Evolutionary conservation across 2,797 vertebrate species (phyloP).

Genomic region (Leptoclinus maculatus): DNA sequence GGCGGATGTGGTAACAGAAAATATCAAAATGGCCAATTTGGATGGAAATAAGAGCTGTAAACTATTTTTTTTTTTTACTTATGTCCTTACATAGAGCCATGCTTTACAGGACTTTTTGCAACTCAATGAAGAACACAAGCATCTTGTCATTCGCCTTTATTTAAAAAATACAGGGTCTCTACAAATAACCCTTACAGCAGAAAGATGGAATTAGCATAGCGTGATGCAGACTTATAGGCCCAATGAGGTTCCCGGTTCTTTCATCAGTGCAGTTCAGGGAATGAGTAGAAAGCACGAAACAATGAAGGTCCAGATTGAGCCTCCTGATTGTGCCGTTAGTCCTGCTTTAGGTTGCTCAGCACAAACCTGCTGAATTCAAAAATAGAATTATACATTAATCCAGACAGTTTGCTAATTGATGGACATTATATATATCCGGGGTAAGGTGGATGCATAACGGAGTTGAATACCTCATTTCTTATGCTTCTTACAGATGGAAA

Average conservation of each 20-base stretch:
- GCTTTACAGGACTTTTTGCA: background rate
- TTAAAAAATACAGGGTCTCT: conserved; percentile 58
- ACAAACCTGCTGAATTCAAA: background rate
- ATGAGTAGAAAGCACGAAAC: conserved; percentile 1
- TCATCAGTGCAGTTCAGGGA: conserved; percentile 42
- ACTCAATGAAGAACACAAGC: background rate
- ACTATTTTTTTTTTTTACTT: background rate
- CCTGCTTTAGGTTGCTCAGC: background rate
- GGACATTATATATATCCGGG: background rate
- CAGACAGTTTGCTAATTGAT: background rate
- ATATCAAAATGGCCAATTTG: background rate
- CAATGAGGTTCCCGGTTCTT: conserved; percentile 22
- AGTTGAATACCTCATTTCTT: conserved; percentile 69
- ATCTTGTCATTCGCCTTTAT: conserved; percentile 56
- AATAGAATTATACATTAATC: background rate
- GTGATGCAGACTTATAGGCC: conserved; percentile 11
- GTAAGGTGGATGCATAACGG: background rate
- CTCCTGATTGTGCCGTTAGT: background rate
- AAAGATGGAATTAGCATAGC: conserved; percentile 4
- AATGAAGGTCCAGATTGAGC: conserved; percentile 12
- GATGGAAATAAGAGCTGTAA: background rate
- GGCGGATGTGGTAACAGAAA: background rate
- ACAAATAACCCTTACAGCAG: conserved; percentile 33
- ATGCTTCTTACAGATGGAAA: conserved; percentile 89
- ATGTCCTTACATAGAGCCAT: background rate